Conservation (phyloP, 2,113 vertebrate species). For the Tympanuchus pallidicinctus region DNA sequence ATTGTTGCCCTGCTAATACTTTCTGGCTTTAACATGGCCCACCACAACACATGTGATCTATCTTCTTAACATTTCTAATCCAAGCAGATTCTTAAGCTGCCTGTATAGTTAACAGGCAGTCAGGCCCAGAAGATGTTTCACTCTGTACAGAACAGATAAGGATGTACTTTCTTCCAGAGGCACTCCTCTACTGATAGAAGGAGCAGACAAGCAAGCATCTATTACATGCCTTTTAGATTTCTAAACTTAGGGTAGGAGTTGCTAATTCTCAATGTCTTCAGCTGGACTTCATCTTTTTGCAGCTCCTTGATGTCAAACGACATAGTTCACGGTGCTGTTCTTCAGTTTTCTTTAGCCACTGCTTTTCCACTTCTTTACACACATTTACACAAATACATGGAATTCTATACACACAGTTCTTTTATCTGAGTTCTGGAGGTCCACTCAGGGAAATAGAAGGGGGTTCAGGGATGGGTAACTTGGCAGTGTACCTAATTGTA, state of each 20-base stretch:
- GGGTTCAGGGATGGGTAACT: background rate
- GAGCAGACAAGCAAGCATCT: background rate
- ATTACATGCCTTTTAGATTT: background rate
- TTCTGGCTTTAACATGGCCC: background rate
- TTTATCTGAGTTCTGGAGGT: background rate
- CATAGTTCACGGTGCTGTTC: background rate
- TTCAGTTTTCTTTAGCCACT: background rate
- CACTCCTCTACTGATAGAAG: background rate
- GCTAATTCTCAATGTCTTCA: background rate
- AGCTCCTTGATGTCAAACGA: background rate
- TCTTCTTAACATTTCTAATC: background rate
- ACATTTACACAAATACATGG: background rate
- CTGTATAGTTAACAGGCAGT: background rate
- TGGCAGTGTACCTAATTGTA: background rate
- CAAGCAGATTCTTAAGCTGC: background rate
- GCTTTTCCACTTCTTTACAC: background rate
- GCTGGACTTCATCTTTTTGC: background rate
- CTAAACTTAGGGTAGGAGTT: background rate
- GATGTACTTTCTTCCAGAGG: background rate
- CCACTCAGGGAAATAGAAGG: background rate
- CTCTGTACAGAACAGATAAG: background rate
- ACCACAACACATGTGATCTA: background rate
- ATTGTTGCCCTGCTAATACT: background rate
- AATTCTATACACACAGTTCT: background rate
- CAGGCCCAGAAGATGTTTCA: background rate